Conservation (phyloP, 2,888 invertebrate species). For the Agrochola lota region DNA sequence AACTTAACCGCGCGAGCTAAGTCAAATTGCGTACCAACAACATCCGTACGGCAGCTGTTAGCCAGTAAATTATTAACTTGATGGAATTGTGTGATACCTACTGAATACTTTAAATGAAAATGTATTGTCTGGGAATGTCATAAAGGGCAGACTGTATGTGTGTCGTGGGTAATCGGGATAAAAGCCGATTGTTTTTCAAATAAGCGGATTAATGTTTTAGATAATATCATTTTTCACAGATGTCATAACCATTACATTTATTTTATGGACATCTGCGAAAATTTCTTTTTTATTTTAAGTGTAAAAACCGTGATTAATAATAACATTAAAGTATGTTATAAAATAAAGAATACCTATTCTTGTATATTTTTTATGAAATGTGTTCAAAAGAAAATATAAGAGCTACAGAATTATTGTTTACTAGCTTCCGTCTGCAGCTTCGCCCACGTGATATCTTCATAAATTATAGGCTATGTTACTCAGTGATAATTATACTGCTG, state of each 20-base stretch:
- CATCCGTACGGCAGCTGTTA: slow-evolving; percentile 46
- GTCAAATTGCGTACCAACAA: slow-evolving; percentile 51
- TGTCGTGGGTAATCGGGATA: slow-evolving; percentile 1
- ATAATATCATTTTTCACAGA: no score
- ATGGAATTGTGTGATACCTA: slow-evolving; percentile 40
- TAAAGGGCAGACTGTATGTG: slow-evolving; percentile 16
- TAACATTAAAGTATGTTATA: background rate
- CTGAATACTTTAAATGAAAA: slow-evolving; percentile 41
- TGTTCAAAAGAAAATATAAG: background rate
- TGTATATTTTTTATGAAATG: background rate
- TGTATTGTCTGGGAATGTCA: slow-evolving; percentile 21
- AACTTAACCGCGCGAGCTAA: slow-evolving; percentile 40
- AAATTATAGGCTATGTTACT: no score
- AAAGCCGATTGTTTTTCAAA: slow-evolving; percentile 11
- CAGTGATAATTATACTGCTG: no score
- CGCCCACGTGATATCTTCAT: no score
- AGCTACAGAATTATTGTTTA: background rate
- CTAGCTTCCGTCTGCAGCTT: no score
- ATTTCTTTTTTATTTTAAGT: background rate
- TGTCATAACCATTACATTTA: no score
- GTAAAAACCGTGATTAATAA: background rate
- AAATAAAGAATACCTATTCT: background rate
- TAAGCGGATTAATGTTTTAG: slow-evolving; percentile 6
- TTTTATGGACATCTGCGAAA: background rate
- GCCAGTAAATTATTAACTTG: slow-evolving; percentile 42